Evolutionary conservation across 2,113 vertebrate species (phyloP).

Genomic region (Phodopus roborovskii): DNA sequence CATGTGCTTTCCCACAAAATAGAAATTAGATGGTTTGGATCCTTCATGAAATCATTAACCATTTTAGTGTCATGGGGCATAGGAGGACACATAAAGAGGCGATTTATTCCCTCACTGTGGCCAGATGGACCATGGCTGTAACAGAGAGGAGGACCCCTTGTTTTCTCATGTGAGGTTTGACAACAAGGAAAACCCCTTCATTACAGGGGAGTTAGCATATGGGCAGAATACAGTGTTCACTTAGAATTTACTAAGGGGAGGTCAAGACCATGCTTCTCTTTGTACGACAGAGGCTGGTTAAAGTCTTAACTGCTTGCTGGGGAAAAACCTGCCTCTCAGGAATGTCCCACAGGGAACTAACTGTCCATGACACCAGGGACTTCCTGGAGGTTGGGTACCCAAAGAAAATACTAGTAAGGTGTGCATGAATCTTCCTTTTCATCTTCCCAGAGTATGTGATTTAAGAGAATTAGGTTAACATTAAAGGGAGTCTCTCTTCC

Average conservation of each 20-base stretch:
- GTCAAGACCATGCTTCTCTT: conserved; percentile 16
- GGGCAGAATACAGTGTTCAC: conserved; percentile 19
- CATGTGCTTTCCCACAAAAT: conserved; percentile 76
- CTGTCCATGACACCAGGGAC: neutral
- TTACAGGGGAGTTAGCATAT: conserved; percentile 33
- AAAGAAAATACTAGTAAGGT: neutral
- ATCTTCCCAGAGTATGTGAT: conserved; percentile 4
- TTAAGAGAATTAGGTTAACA: conserved; percentile 5
- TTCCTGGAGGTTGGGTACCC: neutral
- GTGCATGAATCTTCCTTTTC: conserved; percentile 11
- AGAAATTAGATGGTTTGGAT: conserved; percentile 77
- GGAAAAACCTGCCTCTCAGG: conserved; percentile 28
- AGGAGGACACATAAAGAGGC: conserved; percentile 42
- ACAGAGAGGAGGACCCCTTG: conserved; percentile 9
- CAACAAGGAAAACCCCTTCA: conserved; percentile 59
- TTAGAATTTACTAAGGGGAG: conserved; percentile 45
- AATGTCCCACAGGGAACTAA: neutral
- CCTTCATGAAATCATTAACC: conserved; percentile 73
- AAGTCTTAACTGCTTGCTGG: neutral
- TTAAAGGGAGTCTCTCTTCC: neutral
- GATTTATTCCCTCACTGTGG: neutral
- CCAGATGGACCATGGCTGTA: neutral
- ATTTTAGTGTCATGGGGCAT: conserved; percentile 61
- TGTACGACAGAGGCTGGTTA: neutral
- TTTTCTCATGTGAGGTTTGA: conserved; percentile 38